Percentiles rank a stretch among this genome's conserved stretches.
phyloP scores from a whole-genome alignment of 2,888 invertebrate genomes.

The Crepidodera aurea region DNA sequence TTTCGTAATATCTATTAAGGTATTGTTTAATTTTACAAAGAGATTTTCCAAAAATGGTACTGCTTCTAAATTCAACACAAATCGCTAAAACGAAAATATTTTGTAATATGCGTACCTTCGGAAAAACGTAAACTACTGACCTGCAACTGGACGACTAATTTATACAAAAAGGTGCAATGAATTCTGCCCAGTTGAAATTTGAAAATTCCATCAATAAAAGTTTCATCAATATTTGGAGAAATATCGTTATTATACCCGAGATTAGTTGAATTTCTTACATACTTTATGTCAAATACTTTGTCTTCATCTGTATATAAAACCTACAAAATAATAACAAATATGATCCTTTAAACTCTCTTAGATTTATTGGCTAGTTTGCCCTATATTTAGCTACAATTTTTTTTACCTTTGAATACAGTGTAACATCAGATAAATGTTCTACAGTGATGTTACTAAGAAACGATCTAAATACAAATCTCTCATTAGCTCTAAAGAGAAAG shows the following conservation, averaged over 20 bases:
- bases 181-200: slow-evolving; percentile 75
- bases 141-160: slow-evolving; percentile 71
- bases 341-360: no score
- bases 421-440: slow-evolving; percentile 77
- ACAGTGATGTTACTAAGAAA: slow-evolving; percentile 73
- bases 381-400: no score
- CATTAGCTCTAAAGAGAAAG: slow-evolving; percentile 79
- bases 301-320: slow-evolving; percentile 81
- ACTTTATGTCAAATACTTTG: slow-evolving; percentile 80
- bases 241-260: slow-evolving; percentile 64
- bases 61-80: slow-evolving; percentile 57
- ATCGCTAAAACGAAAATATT: slow-evolving; percentile 51
- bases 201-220: slow-evolving; percentile 75
- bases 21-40: slow-evolving; percentile 39
- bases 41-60: slow-evolving; percentile 50
- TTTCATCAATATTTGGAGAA: slow-evolving; percentile 61
- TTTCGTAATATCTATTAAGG: slow-evolving; percentile 53
- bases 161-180: slow-evolving; percentile 74
- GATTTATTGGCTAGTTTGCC: no score
- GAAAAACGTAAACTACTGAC: slow-evolving; percentile 62
- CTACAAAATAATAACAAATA: slow-evolving; percentile 64
- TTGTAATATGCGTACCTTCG: no score
- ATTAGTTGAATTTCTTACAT: slow-evolving; percentile 73
- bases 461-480: slow-evolving; percentile 76
- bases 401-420: slow-evolving; percentile 76